Evolutionary conservation across 2,797 vertebrate genomes (phyloP), one percentile per base, ranked within the genome.

Genomic region (Ptychadena robeensis): DNA sequence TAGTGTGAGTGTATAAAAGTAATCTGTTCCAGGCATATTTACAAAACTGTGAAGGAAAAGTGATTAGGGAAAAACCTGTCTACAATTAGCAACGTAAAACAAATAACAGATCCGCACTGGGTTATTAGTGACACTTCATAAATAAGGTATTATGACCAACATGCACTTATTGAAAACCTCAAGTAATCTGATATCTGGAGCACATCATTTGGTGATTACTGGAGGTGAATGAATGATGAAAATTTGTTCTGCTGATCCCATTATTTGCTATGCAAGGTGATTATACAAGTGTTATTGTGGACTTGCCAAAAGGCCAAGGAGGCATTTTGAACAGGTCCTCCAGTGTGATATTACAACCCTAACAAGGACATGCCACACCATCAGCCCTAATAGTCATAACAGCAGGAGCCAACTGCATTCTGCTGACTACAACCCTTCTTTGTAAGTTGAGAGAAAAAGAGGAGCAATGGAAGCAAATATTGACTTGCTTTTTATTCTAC

Each of bases 21-120:
- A 18, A 73, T 61, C 48, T 73, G 32, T 22, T 73, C 59, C n/a
- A 57, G 12, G 11, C n/a, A 65, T 77, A 77, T 66, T 53, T 32
- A 34, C 31, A 40, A 38, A 77, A 27, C 44, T 27, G 22, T 57
- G 22, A 37, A 28, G 32, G 28, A 61, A 53, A 68, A 53, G 34
- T 27, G 35, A 38, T 69, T 69, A 69, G 67, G 34, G 67, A 35
- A n/a, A 69, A 40, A 25, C 67, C 35, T 69, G n/a, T 11, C 35
- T 69, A 32, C 35, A 69, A 69, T 69, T 69, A 40, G 67, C 35
- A 28, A 61, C 27, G 27, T 27, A 61, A 61, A 61, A 28, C 59
- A 61, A 61, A 61, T 28, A 61, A 61, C n/a, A 61, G 11, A 61
- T 28, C 59, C 25, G 8, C 59, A 61, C 59, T 9, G 10, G 25